Conservation (phyloP, 2,113 vertebrate genomes). For the Mellivora capensis region DNA sequence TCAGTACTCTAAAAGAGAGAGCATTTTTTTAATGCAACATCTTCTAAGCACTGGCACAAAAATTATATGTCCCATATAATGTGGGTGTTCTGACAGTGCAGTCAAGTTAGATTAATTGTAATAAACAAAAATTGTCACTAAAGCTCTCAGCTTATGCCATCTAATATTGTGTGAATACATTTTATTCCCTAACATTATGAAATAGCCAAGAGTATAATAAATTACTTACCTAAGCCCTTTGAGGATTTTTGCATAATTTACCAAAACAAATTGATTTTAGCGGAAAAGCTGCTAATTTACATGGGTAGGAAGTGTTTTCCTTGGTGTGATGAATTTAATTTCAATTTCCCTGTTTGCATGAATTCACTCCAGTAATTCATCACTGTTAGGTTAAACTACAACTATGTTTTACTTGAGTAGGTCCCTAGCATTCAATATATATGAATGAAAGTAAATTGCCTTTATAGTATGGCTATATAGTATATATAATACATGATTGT, state of each 20-base stretch:
- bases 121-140: constrained; percentile 82
- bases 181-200: constrained; percentile 83
- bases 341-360: constrained; percentile 82
- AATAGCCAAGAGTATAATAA: constrained; percentile 83
- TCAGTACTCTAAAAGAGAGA: constrained; percentile 29
- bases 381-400: constrained; percentile 82
- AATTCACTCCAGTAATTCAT: constrained; percentile 84
- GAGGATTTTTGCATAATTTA: constrained; percentile 87
- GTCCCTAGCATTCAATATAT: constrained; percentile 72
- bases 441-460: constrained; percentile 77
- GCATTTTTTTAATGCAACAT: background rate
- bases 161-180: constrained; percentile 84
- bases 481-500: constrained; percentile 24
- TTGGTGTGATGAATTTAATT: constrained; percentile 85
- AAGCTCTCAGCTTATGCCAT: constrained; percentile 77
- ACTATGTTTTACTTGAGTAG: constrained; percentile 76
- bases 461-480: constrained; percentile 43
- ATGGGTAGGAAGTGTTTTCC: constrained; percentile 82
- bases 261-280: constrained; percentile 88
- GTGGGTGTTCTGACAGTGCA: constrained; percentile 71
- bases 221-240: constrained; percentile 84
- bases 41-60: constrained; percentile 48
- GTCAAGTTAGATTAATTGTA: constrained; percentile 79
- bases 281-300: constrained; percentile 83
- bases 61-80: constrained; percentile 59